Conservation (phyloP, 2,888 invertebrate species). For the Harmothoe impar region DNA sequence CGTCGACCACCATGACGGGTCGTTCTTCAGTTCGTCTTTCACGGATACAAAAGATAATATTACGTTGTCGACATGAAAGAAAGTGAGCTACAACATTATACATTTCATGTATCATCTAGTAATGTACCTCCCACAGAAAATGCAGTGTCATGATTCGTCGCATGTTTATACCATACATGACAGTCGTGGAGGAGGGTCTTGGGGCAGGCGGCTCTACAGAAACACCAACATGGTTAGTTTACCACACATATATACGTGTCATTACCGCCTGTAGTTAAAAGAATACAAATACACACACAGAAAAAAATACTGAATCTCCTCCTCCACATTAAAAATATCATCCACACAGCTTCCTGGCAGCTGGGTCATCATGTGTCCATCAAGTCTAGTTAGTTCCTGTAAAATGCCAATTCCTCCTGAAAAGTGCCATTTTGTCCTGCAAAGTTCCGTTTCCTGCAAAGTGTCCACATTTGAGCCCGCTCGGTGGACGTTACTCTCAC, state of each 20-base stretch:
- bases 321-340: background rate
- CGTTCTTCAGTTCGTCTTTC: background rate
- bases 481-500: background rate
- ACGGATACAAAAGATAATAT: constrained; percentile 1
- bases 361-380: background rate
- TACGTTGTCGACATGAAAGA: background rate
- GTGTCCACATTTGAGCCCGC: constrained; percentile 5
- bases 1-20: background rate
- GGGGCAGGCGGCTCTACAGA: background rate
- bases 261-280: background rate
- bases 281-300: no score
- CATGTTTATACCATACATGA: background rate
- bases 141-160: background rate
- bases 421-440: background rate
- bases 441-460: background rate
- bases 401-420: background rate
- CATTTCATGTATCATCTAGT: constrained; percentile 7
- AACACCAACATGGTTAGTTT: background rate
- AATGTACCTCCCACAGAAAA: background rate
- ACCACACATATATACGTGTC: background rate
- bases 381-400: background rate
- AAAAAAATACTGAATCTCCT: background rate
- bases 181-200: background rate
- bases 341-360: background rate
- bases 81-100: constrained; percentile 28